Conservation (phyloP, 1,140 invertebrate species). For the Scaptomyza montana region DNA sequence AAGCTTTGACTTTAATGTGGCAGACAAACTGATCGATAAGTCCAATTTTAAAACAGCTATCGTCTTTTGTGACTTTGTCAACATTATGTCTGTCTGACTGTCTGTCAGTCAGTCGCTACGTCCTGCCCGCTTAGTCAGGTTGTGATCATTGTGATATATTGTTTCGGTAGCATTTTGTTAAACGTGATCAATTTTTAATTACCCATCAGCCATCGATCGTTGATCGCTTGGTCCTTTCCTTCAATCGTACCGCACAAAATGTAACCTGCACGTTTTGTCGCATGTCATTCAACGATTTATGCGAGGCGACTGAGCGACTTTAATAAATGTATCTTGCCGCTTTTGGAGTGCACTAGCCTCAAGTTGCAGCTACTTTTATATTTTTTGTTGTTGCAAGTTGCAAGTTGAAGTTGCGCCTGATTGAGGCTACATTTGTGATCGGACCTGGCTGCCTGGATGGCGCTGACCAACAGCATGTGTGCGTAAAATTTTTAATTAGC, state of each 20-base stretch:
- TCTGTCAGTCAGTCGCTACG: not conserved
- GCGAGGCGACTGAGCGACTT: conserved; percentile 63
- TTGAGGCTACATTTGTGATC: conserved; percentile 7
- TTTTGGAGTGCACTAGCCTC: conserved; percentile 51
- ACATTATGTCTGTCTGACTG: conserved; percentile 21
- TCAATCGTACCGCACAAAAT: conserved; percentile 77
- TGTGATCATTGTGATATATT: conserved; percentile 69
- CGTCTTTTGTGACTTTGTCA: conserved; percentile 50
- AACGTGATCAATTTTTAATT: conserved; percentile 83
- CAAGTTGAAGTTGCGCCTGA: conserved; percentile 10
- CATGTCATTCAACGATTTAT: conserved; percentile 81
- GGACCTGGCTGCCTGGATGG: conserved; percentile 8
- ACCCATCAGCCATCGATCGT: conserved; percentile 69
- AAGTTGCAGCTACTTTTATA: conserved; percentile 14
- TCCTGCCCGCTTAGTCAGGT: not conserved
- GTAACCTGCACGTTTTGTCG: conserved; percentile 76
- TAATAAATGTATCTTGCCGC: conserved; percentile 76
- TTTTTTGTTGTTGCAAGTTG: not conserved
- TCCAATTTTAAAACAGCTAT: conserved; percentile 32
- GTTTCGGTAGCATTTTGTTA: conserved; percentile 82
- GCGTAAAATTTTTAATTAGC: conserved; percentile 77
- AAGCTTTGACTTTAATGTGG: conserved; percentile 49
- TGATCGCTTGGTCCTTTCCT: conserved; percentile 38
- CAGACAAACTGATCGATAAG: conserved; percentile 39
- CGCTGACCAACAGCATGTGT: conserved; percentile 48